Evolutionary conservation across 1,140 invertebrate species (phyloP).

Genomic region (Drosophila lini): DNA sequence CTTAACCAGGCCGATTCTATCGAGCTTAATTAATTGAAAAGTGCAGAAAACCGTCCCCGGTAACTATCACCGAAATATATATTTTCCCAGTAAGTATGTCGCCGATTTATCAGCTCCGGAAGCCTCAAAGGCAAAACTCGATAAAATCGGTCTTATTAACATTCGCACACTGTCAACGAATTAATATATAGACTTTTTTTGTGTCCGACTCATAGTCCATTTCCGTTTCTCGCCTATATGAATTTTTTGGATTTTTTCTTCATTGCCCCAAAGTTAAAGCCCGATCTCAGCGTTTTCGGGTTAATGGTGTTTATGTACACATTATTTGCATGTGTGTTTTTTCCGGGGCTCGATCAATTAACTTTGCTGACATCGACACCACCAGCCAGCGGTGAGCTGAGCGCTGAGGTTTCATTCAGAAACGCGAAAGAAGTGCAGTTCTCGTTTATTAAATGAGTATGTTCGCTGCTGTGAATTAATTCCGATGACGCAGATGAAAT

Average conservation of each 20-base stretch:
- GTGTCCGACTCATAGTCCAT: constrained; percentile 7
- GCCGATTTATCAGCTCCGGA: constrained; percentile 7
- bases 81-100: constrained; percentile 2
- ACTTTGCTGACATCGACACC: constrained; percentile 59
- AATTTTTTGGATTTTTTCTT: constrained; percentile 21
- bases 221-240: constrained; percentile 35
- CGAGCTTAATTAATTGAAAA: constrained; percentile 69
- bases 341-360: constrained; percentile 60
- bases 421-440: constrained; percentile 44
- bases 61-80: constrained; percentile 8
- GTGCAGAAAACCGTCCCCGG: constrained; percentile 38
- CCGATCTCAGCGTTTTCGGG: constrained; percentile 54
- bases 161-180: constrained; percentile 14
- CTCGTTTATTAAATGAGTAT: constrained; percentile 32
- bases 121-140: constrained; percentile 8
- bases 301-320: constrained; percentile 29
- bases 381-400: constrained; percentile 32
- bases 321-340: constrained; percentile 11
- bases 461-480: constrained; percentile 40
- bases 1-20: constrained; percentile 54
- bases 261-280: constrained; percentile 16
- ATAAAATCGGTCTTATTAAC: constrained; percentile 25
- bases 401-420: constrained; percentile 67
- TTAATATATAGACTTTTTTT: constrained; percentile 10
- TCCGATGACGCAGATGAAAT: constrained; percentile 48